phyloP scores from a whole-genome alignment of 2,888 invertebrate species.

The Eurytoma californica region DNA sequence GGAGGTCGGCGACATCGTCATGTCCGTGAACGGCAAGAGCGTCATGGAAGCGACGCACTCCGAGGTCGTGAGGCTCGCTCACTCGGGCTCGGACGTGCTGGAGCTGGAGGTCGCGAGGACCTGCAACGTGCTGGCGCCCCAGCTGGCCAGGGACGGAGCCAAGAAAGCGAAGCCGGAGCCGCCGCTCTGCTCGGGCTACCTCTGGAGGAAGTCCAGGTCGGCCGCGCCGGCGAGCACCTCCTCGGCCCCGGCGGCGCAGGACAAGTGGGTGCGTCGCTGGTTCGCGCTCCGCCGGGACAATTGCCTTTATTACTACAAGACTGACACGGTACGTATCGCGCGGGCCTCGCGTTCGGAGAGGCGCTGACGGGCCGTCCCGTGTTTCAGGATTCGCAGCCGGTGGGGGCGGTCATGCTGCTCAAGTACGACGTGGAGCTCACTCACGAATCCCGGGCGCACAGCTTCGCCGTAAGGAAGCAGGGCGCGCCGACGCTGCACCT shows the following conservation, averaged over 20 bases:
- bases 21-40: conserved; percentile 92
- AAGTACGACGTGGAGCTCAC: conserved; percentile 85
- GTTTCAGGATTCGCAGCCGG: conserved; percentile 89
- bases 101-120: conserved; percentile 93
- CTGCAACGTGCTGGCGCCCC: conserved; percentile 85
- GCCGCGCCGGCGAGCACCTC: conserved; percentile 76
- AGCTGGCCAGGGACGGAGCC: conserved; percentile 80
- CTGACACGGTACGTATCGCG: conserved; percentile 81
- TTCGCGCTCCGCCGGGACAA: conserved; percentile 93
- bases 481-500: conserved; percentile 86
- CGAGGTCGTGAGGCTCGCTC: conserved; percentile 94
- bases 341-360: too few species aligned
- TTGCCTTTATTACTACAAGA: conserved; percentile 96
- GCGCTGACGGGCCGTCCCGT: too few species aligned
- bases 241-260: background rate
- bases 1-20: conserved; percentile 95
- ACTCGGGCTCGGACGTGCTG: conserved; percentile 90
- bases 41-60: conserved; percentile 95
- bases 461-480: conserved; percentile 83
- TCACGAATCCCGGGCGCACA: conserved; percentile 82
- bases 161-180: conserved; percentile 75
- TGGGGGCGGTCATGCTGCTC: conserved; percentile 91
- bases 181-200: conserved; percentile 83
- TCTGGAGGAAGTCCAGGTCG: conserved; percentile 84
- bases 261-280: conserved; percentile 91